A percentile compares a stretch with the other conserved stretches of the same genome.
These are phyloP conservation scores for Anhinga rufa DNA, from an alignment of 2,113 vertebrate species.

Conservation along the genomic window DNA sequence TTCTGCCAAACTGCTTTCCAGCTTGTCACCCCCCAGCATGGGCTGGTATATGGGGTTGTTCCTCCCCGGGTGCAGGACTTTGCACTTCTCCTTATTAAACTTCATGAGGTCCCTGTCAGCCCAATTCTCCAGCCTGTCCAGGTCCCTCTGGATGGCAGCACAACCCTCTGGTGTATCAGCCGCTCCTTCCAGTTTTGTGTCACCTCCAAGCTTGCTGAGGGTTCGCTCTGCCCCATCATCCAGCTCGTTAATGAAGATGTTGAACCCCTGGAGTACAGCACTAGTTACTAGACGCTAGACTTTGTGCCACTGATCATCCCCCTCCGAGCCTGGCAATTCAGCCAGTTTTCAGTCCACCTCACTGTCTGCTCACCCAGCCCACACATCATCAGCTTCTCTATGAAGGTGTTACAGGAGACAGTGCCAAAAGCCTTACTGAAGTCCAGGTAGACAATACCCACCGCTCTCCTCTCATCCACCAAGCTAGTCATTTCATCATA, in stretches of 20 bases:
- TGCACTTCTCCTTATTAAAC: background rate
- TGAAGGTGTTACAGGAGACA: background rate
- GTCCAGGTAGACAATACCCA: background rate
- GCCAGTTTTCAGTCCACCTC: background rate
- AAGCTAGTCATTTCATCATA: background rate
- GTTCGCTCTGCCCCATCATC: background rate
- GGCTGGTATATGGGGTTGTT: background rate
- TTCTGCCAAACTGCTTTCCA: background rate
- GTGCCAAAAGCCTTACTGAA: background rate
- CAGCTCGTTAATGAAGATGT: background rate
- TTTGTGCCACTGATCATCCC: background rate
- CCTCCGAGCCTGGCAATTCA: background rate
- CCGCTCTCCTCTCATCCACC: background rate
- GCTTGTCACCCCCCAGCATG: background rate
- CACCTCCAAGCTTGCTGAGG: background rate
- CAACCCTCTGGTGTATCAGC: background rate
- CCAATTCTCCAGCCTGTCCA: background rate
- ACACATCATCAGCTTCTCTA: fast-evolving
- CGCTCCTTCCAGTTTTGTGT: background rate
- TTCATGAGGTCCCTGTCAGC: background rate
- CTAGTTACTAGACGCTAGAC: background rate
- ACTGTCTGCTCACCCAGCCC: background rate
- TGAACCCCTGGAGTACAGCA: background rate
- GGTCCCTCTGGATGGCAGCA: background rate
- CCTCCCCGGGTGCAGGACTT: background rate